phyloP scores from a whole-genome alignment of 1,140 invertebrate genomes.

The Riptortus pedestris region DNA sequence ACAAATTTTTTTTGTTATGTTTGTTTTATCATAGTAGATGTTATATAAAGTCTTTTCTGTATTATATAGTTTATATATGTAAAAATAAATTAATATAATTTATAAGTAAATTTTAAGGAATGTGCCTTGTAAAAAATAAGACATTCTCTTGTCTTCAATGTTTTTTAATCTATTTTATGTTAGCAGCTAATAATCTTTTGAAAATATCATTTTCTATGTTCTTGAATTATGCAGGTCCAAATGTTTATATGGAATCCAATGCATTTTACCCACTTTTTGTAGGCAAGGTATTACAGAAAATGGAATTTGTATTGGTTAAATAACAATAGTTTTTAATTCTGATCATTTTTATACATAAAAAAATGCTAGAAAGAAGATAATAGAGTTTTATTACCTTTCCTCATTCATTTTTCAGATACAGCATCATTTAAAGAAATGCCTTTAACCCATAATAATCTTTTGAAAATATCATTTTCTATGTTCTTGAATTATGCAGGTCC shows the following conservation, averaged over 20 bases:
- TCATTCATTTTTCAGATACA: no score
- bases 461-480: neutral
- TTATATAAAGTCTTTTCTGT: neutral
- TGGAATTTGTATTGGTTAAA: neutral
- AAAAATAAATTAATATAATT: neutral
- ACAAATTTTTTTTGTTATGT: constrained; percentile 1
- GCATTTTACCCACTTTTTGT: neutral
- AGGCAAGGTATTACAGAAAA: neutral
- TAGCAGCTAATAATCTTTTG: no score
- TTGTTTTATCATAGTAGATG: constrained; percentile 6
- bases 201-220: neutral
- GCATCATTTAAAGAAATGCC: no score
- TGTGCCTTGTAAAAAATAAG: constrained; percentile 14
- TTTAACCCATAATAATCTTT: no score
- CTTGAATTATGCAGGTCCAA: neutral
- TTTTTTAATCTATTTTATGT: neutral
- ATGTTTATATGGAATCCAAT: neutral
- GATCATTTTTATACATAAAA: no score
- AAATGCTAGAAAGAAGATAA: no score
- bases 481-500: neutral
- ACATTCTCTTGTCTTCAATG: neutral
- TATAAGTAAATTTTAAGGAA: constrained; percentile 1
- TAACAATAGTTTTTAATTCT: no score
- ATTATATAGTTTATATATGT: constrained; percentile 7
- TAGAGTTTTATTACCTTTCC: neutral